Base-by-base conservation (phyloP, 2,888 invertebrate genomes). In the Steinernema hermaphroditum region DNA sequence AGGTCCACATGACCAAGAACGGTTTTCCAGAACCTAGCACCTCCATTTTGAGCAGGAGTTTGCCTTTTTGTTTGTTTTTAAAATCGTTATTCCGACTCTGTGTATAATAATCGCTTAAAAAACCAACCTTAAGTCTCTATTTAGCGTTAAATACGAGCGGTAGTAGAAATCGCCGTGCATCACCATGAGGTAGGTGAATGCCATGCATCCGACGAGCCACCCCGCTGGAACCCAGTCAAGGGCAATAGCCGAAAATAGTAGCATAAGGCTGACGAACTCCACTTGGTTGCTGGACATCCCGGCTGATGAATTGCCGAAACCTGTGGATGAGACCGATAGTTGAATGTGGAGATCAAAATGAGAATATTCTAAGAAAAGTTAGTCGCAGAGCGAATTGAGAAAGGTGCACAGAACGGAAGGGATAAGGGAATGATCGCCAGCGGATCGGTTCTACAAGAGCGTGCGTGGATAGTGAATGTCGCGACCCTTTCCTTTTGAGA, bases 131-230 rank as follows among this genome's bases (percentile, higher is more conserved):
- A 85, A 75, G 75, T 85, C 85, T 69, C 85, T 76, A 72, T 82
- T 80, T 43, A 85, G 75, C 19, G 85, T 85, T 46, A 83, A 76
- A 75, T 82, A 84, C 12, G 84, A 85, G 72, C 85, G 81, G 72
- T 85, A 82, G 50, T 83, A 80, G 77, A 85, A 85, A 72, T 85
- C 85, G 12, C 85, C 84, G 72, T 82, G 62, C 62, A 34, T 34
- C 1, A 62, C 12, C 62, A 62, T 62, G 8, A 62, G 27, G 32
- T 62, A 62, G 34, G 32, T 6, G 62, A 62, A 34, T 16, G 27
- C 27, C 29, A 62, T 62, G 62, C 62, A 62, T 14, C 29, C 32
- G 62, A 62, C 16, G 29, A 62, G 62, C 62, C 62, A 62, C 32
- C 62, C 62, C 1, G 62, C 62, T 4, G 62, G 62, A 32, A 62